These are phyloP conservation scores for Vidua chalybeata DNA, from an alignment of 2,113 vertebrate genomes.

Conservation along the genomic window DNA sequence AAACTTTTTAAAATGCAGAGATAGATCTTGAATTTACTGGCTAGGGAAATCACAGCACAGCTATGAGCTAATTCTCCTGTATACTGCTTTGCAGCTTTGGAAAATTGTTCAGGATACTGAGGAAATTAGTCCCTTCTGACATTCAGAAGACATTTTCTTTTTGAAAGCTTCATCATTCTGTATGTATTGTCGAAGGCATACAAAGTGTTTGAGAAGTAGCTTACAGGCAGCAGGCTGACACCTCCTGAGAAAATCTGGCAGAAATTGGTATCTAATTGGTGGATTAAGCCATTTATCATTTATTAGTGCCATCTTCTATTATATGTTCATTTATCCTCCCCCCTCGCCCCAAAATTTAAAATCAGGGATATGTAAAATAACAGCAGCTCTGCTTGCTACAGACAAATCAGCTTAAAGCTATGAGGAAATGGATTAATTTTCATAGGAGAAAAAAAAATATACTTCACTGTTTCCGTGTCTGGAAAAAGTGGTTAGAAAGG, in stretches of 20 bases:
- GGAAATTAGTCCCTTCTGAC: conserved; percentile 21
- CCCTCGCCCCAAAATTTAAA: neutral
- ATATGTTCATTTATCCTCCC: neutral
- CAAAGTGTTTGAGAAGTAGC: neutral
- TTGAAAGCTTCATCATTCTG: neutral
- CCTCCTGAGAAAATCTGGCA: neutral
- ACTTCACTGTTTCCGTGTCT: neutral
- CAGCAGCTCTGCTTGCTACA: neutral
- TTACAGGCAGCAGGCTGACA: neutral
- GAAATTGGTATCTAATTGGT: neutral
- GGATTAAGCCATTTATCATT: neutral
- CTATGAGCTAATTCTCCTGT: conserved; percentile 2
- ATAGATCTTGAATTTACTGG: neutral
- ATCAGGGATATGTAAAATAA: neutral
- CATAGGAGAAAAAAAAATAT: neutral
- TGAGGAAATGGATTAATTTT: neutral
- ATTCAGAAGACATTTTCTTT: neutral
- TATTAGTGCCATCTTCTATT: neutral
- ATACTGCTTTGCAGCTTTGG: neutral
- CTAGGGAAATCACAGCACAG: conserved; percentile 40
- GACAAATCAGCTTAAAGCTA: neutral
- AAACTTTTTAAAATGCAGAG: conserved; percentile 30
- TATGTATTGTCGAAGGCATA: rapidly evolving
- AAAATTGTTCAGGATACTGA: neutral
- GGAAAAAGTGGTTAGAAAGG: neutral